phyloP scores from a whole-genome alignment of 2,797 vertebrate species.

The Anas acuta region DNA sequence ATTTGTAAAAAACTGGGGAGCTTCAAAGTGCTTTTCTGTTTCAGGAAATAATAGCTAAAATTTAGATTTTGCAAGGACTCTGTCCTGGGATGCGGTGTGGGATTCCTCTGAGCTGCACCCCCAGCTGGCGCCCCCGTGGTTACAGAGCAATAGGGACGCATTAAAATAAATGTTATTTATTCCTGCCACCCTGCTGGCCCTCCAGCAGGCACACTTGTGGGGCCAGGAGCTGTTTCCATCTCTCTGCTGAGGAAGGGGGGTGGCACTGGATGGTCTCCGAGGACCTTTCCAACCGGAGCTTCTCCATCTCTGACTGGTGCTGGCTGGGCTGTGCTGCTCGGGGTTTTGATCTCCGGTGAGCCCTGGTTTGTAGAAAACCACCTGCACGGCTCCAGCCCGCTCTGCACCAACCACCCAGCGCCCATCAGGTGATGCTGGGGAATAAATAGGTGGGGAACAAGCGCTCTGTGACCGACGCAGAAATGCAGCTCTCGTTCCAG shows the following conservation, averaged over 20 bases:
- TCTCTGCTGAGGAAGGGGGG: neutral
- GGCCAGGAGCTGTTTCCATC: neutral
- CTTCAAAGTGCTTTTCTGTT: neutral
- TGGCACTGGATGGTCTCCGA: no score
- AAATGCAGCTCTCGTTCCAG: fast-evolving
- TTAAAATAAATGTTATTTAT: neutral
- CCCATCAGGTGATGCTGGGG: fast-evolving
- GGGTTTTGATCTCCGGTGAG: fast-evolving
- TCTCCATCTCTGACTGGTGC: no score
- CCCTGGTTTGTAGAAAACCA: neutral
- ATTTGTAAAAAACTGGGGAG: neutral
- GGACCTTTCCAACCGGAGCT: no score
- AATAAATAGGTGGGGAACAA: fast-evolving
- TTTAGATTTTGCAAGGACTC: neutral
- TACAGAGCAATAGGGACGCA: neutral
- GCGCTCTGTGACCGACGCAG: neutral
- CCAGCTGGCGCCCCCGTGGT: fast-evolving
- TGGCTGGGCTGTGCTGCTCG: neutral
- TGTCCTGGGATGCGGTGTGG: neutral
- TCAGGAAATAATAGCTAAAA: neutral
- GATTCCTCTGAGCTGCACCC: neutral
- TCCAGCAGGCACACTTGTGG: fast-evolving
- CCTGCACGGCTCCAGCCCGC: fast-evolving
- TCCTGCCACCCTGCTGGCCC: neutral
- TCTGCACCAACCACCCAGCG: neutral